Evolutionary conservation across 2,888 invertebrate species (phyloP), one percentile per base, ranked within the genome.

Genomic region (Steinernema hermaphroditum): DNA sequence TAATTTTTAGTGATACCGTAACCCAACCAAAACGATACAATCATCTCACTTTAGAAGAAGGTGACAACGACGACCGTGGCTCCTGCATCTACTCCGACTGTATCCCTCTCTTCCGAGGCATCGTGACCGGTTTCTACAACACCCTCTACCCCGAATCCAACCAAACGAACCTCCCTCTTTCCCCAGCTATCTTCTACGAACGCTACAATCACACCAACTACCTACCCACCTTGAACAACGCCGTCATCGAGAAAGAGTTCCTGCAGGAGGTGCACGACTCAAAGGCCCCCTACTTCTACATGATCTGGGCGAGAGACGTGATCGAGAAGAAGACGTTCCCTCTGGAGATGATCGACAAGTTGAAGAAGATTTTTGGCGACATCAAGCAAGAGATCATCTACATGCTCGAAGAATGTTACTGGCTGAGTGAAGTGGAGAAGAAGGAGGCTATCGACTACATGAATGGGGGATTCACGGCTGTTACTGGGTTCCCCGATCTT

Each of bases 251-350:
- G 2, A n/a, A 2, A 1, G 50, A 19, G 24, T 24, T 50, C 1
- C 50, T 50, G 9, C 1, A 9, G 24, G 22, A 34, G 62, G 16
- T 62, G 32, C 22, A 62, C 22, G 27, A 12, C 32, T 29, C 16
- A 8, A 29, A 62, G 34, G 62, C 62, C 16, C 16, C 62, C 62
- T 62, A 62, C 62, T 62, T 62, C 34, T 62, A 62, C 62, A 62
- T 62, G 62, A 9, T 62, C 32, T 62, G 62, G 62, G 62, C 62
- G 29, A 22, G 19, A 2, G 32, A 62, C 9, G 27, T 32, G 32
- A 29, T 62, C 16, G 62, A 62, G 29, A n/a, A 34, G 32, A 34
- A 32, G 19, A 29, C 12, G 16, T 62, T 62, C 32, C 29, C 62
- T 2, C 29, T 29, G 16, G 62, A 62, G 62, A 16, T 62, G 16